A percentile compares a stretch with the other conserved stretches of the same genome.
Conservation (phyloP, 2,888 invertebrate genomes). For the Druceiella hillmani region DNA sequence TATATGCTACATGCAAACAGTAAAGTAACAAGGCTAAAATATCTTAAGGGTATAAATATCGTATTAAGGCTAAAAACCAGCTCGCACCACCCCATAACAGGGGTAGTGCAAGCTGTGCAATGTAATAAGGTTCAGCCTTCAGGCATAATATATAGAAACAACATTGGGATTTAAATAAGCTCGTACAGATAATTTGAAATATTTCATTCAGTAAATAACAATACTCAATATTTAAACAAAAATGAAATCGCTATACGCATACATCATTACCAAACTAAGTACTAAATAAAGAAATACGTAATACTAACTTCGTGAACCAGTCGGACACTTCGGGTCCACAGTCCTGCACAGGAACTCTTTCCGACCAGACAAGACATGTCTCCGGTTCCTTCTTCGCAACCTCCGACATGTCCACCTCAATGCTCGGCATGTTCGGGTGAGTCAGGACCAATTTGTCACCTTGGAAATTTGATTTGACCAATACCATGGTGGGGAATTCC, state of each 20-base stretch:
- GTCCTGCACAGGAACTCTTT: conserved; percentile 56
- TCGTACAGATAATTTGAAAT: too few relatives aligned
- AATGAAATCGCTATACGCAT: background rate
- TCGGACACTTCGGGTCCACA: conserved; percentile 67
- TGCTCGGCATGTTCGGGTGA: conserved; percentile 50
- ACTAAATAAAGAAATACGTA: background rate
- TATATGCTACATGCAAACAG: too few relatives aligned
- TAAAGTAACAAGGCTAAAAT: too few relatives aligned
- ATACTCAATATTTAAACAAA: too few relatives aligned
- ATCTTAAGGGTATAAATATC: too few relatives aligned
- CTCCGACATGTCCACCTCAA: conserved; percentile 50
- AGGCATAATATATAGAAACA: too few relatives aligned
- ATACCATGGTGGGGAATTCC: conserved; percentile 49
- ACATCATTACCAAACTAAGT: conserved; percentile 4
- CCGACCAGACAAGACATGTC: conserved; percentile 38
- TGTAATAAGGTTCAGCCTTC: too few relatives aligned
- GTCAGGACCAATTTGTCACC: conserved; percentile 49
- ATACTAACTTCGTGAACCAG: conserved; percentile 61
- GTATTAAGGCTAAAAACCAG: too few relatives aligned
- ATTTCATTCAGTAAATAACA: too few relatives aligned
- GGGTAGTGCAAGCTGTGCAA: too few relatives aligned
- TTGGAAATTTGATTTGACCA: conserved; percentile 45
- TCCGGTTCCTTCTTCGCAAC: conserved; percentile 24
- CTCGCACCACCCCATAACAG: too few relatives aligned
- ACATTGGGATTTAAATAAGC: too few relatives aligned